These are phyloP conservation scores for Polypedilum pembai DNA, from an alignment of 1,140 invertebrate species.

Conservation along the genomic window DNA sequence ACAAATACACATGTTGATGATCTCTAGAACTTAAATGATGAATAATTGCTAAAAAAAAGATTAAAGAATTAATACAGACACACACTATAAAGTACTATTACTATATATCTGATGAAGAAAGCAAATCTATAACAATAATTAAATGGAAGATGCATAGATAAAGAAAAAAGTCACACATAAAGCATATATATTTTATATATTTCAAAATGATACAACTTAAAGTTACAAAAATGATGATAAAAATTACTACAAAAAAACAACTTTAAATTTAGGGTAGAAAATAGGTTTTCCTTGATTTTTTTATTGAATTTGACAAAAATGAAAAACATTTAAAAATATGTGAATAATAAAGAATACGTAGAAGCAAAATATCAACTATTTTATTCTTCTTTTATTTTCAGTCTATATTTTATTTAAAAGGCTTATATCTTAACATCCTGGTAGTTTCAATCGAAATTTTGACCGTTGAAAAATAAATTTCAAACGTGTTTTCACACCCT, in stretches of 20 bases:
- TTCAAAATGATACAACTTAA: constrained; percentile 13
- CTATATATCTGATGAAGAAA: constrained; percentile 6
- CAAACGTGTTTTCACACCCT: too few species aligned
- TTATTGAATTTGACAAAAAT: constrained; percentile 19
- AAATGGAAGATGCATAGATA: background rate
- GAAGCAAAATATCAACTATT: background rate
- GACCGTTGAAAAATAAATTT: too few species aligned
- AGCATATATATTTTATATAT: constrained; percentile 20
- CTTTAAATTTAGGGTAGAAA: background rate
- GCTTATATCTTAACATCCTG: too few species aligned
- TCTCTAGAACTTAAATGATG: constrained; percentile 17
- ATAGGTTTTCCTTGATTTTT: constrained; percentile 19
- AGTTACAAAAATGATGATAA: constrained; percentile 5
- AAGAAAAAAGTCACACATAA: background rate
- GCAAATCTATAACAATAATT: constrained; percentile 19
- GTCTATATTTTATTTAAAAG: too few species aligned
- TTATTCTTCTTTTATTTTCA: too few species aligned
- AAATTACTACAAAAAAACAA: constrained; percentile 8
- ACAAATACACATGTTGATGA: background rate
- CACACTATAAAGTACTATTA: background rate
- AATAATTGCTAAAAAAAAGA: background rate
- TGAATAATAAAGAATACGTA: constrained; percentile 19
- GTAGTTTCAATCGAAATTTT: too few species aligned
- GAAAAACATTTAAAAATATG: constrained; percentile 19
- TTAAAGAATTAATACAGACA: background rate